These are phyloP conservation scores for Typhlomys cinereus DNA, from an alignment of 2,113 vertebrate genomes.

Conservation along the genomic window DNA sequence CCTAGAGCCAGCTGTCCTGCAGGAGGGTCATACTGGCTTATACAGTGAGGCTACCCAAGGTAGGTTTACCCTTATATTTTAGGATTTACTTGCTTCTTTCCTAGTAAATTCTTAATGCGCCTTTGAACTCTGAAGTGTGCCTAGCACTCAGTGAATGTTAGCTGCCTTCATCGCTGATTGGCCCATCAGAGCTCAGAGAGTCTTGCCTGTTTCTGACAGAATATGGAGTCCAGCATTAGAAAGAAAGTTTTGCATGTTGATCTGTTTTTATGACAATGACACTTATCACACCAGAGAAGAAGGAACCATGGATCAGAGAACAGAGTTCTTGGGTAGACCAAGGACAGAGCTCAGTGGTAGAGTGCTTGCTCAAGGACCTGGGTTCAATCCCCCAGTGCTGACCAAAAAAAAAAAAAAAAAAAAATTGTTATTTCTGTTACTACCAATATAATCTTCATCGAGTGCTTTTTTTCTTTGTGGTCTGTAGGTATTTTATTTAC, in stretches of 20 bases:
- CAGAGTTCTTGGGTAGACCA: neutral
- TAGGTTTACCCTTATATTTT: too few species aligned
- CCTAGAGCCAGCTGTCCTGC: neutral
- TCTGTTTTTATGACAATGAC: neutral
- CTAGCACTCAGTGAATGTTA: neutral
- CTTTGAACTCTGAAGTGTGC: neutral
- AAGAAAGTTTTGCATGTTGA: neutral
- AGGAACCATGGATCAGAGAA: neutral
- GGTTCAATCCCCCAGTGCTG: neutral
- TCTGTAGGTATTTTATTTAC: neutral
- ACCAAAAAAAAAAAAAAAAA: neutral
- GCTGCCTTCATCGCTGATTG: neutral
- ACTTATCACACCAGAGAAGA: neutral
- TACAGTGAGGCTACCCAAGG: neutral
- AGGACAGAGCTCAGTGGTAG: neutral
- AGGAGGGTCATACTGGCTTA: neutral
- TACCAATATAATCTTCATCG: neutral
- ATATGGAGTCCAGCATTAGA: neutral
- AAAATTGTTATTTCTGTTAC: neutral
- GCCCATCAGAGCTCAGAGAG: neutral
- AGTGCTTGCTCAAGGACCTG: neutral
- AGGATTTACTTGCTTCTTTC: neutral
- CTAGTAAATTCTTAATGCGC: neutral
- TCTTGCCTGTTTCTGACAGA: neutral
- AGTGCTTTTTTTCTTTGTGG: neutral